Conservation (phyloP, 2,888 invertebrate species). For the Diadromus collaris region DNA sequence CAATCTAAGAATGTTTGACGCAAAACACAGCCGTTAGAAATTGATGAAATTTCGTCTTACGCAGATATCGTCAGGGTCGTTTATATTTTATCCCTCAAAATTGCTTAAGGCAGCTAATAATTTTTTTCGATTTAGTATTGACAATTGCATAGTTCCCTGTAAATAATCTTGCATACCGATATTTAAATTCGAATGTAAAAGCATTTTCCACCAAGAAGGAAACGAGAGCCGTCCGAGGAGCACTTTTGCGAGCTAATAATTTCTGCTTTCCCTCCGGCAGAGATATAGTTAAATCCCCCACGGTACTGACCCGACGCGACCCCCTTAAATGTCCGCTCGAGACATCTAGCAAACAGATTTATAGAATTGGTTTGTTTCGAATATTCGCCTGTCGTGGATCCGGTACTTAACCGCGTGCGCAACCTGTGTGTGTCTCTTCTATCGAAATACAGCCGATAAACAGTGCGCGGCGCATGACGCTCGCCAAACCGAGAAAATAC, state of each 20-base stretch:
- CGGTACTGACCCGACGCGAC: background rate
- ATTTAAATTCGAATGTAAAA: background rate
- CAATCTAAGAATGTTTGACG: no score
- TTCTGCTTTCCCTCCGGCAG: background rate
- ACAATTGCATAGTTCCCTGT: no score
- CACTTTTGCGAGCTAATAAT: background rate
- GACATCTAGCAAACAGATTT: constrained; percentile 20
- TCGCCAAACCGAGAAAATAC: constrained; percentile 1
- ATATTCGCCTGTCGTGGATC: constrained; percentile 32
- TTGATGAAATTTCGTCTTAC: no score
- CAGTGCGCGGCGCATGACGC: constrained; percentile 15
- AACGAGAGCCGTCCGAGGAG: background rate
- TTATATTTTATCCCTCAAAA: no score
- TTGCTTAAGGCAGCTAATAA: no score
- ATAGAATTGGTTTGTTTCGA: constrained; percentile 21
- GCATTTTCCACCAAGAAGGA: background rate
- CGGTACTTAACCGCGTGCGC: background rate
- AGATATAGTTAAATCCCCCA: background rate
- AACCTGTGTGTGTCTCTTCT: constrained; percentile 11
- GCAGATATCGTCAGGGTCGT: no score
- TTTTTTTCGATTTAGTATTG: no score
- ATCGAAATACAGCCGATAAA: constrained; percentile 45
- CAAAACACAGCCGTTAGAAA: no score
- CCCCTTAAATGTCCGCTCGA: constrained; percentile 1
- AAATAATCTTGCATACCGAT: no score